A percentile compares a stretch with the other conserved stretches of the same genome.
These are phyloP conservation scores for Coptodon bakossiorum DNA, from an alignment of 2,113 vertebrate genomes.

Conservation along the genomic window DNA sequence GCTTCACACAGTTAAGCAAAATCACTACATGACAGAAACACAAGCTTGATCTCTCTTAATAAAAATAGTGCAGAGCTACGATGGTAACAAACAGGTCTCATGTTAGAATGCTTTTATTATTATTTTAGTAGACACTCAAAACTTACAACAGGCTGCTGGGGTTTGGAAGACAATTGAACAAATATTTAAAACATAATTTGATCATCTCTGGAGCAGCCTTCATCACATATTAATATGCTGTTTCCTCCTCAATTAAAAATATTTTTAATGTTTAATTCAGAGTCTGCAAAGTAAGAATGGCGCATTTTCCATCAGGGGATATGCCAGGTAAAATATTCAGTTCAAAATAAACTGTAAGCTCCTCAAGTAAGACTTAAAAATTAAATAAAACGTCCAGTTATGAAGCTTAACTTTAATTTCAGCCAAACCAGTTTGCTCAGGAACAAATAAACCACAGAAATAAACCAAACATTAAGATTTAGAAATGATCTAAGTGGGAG, in stretches of 20 bases:
- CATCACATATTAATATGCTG: not conserved
- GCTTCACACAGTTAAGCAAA: no score
- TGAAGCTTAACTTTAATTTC: not conserved
- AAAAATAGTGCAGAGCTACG: no score
- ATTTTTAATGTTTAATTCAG: not conserved
- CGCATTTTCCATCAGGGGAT: not conserved
- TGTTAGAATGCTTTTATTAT: not conserved
- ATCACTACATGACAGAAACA: no score
- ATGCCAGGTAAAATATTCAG: not conserved
- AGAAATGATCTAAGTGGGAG: not conserved
- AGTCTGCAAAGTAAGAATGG: not conserved
- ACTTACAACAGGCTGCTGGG: rapidly evolving
- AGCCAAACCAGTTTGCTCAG: not conserved
- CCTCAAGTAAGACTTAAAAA: not conserved
- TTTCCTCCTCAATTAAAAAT: not conserved
- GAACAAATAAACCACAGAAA: not conserved
- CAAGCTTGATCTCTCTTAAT: no score
- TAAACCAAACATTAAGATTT: not conserved
- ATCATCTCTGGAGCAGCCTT: not conserved
- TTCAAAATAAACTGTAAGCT: not conserved
- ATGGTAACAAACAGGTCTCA: not conserved
- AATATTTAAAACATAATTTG: not conserved
- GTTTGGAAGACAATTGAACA: not conserved
- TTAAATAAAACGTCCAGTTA: not conserved
- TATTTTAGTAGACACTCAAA: not conserved